Percentiles rank a stretch among this genome's conserved stretches.
Conservation (phyloP, 2,113 vertebrate genomes). For the Hippolais icterina region DNA sequence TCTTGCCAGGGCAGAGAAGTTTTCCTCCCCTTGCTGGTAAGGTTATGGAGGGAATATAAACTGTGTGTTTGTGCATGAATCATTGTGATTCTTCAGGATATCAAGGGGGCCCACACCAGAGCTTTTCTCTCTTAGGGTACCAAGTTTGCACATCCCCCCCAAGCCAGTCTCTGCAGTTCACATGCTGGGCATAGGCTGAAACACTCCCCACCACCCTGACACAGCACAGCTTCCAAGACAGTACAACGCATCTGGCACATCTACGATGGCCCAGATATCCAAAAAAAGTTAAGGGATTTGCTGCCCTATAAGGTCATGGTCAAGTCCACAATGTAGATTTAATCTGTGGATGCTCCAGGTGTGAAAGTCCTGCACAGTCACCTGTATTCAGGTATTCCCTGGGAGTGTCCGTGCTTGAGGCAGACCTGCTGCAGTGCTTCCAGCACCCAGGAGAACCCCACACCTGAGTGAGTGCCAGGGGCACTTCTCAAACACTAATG, state of each 20-base stretch:
- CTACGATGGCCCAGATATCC: background rate
- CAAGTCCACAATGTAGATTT: background rate
- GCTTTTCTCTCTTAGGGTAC: background rate
- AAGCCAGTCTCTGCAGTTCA: background rate
- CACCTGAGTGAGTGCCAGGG: background rate
- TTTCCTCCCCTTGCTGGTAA: constrained; percentile 51
- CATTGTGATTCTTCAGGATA: constrained; percentile 5
- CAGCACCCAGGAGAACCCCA: background rate
- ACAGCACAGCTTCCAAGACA: background rate
- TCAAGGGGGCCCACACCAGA: background rate
- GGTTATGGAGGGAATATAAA: constrained; percentile 23
- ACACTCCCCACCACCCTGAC: rapidly evolving
- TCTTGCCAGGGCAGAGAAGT: constrained; percentile 16
- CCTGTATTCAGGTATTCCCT: background rate
- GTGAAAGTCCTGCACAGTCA: background rate
- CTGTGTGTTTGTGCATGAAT: background rate
- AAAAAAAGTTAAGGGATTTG: background rate
- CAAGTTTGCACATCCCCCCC: background rate
- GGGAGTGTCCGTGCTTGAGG: background rate
- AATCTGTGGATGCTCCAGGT: background rate
- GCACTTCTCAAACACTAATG: background rate
- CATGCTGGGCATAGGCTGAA: background rate
- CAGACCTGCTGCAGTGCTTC: background rate
- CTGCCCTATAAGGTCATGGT: background rate
- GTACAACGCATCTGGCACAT: background rate